Conservation (phyloP, 2,888 invertebrate genomes). For the Dorcus hopei region DNA sequence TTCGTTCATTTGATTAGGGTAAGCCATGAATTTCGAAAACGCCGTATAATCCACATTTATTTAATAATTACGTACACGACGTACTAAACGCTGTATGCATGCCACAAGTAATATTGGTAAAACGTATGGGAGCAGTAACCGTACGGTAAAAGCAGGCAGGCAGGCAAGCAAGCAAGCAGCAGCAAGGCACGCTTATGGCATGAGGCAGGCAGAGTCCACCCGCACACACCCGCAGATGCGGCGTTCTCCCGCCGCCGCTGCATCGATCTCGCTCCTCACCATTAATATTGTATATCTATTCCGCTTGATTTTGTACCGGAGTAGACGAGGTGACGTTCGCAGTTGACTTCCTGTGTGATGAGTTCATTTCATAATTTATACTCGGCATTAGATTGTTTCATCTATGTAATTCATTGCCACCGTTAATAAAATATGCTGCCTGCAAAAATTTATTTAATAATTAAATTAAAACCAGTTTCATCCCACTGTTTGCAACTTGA, state of each 20-base stretch:
- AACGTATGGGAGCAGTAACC: slow-evolving; percentile 1
- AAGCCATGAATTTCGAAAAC: too few relatives aligned
- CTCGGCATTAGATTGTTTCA: slow-evolving; percentile 16
- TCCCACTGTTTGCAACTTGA: too few relatives aligned
- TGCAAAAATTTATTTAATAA: too few relatives aligned
- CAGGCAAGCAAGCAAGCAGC: neutral
- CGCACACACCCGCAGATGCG: slow-evolving; percentile 21
- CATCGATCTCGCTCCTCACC: neutral
- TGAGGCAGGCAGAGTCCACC: slow-evolving; percentile 21
- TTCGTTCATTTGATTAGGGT: too few relatives aligned
- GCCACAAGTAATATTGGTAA: neutral
- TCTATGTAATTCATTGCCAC: slow-evolving; percentile 5
- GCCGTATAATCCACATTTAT: too few relatives aligned
- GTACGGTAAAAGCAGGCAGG: neutral
- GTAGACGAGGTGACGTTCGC: slow-evolving; percentile 26
- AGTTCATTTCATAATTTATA: slow-evolving; percentile 33
- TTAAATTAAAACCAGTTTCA: too few relatives aligned
- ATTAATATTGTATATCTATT: neutral
- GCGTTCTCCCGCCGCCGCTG: neutral
- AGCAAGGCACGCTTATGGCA: slow-evolving; percentile 25
- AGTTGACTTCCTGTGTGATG: slow-evolving; percentile 36
- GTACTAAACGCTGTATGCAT: too few relatives aligned
- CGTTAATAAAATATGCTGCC: too few relatives aligned
- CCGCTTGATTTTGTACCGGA: slow-evolving; percentile 5
- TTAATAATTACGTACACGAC: too few relatives aligned